phyloP scores from a whole-genome alignment of 1,140 invertebrate species.

The Drosophila pseudoananassae region DNA sequence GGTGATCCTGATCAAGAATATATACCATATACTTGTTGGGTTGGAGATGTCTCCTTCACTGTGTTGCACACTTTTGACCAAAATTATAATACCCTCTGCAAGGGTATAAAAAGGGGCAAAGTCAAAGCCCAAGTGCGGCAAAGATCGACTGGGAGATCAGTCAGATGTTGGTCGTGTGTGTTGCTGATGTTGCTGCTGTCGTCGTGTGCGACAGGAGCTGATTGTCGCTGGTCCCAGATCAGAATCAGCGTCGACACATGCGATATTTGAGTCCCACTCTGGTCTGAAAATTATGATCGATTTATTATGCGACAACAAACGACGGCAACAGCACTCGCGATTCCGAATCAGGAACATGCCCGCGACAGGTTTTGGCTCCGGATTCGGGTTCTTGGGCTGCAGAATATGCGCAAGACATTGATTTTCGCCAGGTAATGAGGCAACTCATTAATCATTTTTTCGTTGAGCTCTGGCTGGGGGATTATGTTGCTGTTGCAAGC shows the following conservation, averaged over 20 bases:
- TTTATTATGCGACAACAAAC: conserved; percentile 70
- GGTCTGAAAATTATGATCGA: conserved; percentile 76
- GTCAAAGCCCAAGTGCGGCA: conserved; percentile 40
- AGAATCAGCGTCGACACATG: conserved; percentile 49
- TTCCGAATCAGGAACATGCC: conserved; percentile 34
- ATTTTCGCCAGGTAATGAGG: conserved; percentile 81
- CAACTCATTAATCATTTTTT: conserved; percentile 82
- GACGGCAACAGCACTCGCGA: conserved; percentile 21
- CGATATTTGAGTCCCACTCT: conserved; percentile 58
- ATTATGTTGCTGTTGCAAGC: conserved; percentile 47
- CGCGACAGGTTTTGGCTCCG: conserved; percentile 44
- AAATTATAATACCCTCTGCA: too few relatives aligned
- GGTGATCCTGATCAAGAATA: too few relatives aligned
- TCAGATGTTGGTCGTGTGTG: conserved; percentile 7
- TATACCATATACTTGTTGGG: too few relatives aligned
- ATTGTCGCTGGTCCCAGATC: conserved; percentile 58
- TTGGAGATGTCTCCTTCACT: too few relatives aligned
- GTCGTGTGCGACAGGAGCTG: conserved; percentile 66
- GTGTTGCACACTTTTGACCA: too few relatives aligned
- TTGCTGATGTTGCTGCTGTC: conserved; percentile 26
- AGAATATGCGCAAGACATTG: conserved; percentile 77
- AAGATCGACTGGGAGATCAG: conserved; percentile 36
- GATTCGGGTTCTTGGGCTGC: conserved; percentile 59
- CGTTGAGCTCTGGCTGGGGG: conserved; percentile 57
- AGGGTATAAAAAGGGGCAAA: conserved; percentile 45